Base-by-base conservation (phyloP, 2,113 vertebrate species). In the Osmerus mordax region DNA sequence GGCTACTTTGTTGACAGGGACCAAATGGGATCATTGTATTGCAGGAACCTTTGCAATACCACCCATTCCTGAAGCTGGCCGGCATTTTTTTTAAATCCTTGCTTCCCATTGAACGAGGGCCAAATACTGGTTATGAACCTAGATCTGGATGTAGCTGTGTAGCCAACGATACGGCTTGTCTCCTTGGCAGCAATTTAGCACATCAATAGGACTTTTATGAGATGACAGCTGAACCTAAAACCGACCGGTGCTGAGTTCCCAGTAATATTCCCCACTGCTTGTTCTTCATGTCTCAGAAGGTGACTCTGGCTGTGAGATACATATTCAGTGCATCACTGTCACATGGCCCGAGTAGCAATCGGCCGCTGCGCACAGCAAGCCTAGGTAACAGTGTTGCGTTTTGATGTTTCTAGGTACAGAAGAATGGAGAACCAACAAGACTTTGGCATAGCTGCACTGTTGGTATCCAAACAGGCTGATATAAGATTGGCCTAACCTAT, bases 321-420 rank as follows among this genome's bases (percentile, higher is more conserved):
- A 70, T 55, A 59, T 23, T 62, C 41, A 69, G 18, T 4, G 64
- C 25, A 65, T 63, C 60, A 29, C 32, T 65, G 67, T 59, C 25
- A 41, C 63, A 16, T 36, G 21, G 25, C 52, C 25, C 3, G 11
- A 62, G 59, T 65, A 16, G 15, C 12, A 29, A 71, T 72, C 21
- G 7, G 25, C 60, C 54, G 52, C 19, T 32, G 23, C 69, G 63
- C 25, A 0, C 81, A 72, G 75, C 66, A 53, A 69, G 56, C 65
- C 64, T 55, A 47, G 36, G 61, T 69, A 64, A 78, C 75, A 73
- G 59, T 29, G 25, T 29, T 19, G 16, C 6, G n/a, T n/a, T n/a
- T 41, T 11, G 36, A 41, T 19, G 36, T 19, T 65, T 65, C n/a
- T 32, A n/a, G 18, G 47, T 32, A 51, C 64, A 65, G 47, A 51